These are phyloP conservation scores for Drosophila birchii DNA, from an alignment of 2,888 invertebrate species.

Conservation along the genomic window DNA sequence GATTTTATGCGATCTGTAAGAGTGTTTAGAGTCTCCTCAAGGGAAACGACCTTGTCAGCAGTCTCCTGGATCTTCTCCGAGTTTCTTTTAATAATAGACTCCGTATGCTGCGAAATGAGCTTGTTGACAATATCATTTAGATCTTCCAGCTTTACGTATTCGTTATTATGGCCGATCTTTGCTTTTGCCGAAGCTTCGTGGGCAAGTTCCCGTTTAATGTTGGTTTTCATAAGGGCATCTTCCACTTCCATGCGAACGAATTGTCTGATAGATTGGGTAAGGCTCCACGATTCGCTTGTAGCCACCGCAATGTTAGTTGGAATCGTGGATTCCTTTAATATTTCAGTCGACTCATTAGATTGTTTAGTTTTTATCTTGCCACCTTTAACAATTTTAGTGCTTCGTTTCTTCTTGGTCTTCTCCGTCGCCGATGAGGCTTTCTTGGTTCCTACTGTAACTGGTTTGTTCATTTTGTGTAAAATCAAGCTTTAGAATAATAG, in stretches of 20 bases:
- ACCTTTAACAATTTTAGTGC: neutral
- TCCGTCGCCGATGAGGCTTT: neutral
- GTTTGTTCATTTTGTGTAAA: neutral
- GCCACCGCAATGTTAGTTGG: neutral
- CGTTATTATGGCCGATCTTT: neutral
- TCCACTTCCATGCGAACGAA: slow-evolving; percentile 13
- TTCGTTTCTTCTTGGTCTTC: slow-evolving; percentile 3
- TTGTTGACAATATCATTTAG: slow-evolving; percentile 7
- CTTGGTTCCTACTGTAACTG: neutral
- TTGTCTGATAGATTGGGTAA: slow-evolving; percentile 13
- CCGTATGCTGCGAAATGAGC: slow-evolving; percentile 1
- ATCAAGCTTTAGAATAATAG: neutral
- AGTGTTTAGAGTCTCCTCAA: neutral
- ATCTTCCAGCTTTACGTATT: slow-evolving; percentile 10
- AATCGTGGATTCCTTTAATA: neutral
- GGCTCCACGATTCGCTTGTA: slow-evolving; percentile 1
- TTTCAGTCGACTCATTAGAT: neutral
- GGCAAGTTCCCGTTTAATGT: neutral
- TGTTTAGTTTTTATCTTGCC: neutral
- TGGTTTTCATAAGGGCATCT: slow-evolving; percentile 2
- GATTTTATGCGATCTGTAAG: neutral
- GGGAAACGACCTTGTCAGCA: neutral
- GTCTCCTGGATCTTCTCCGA: neutral
- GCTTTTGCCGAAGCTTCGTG: neutral
- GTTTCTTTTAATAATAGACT: neutral